Conservation (phyloP, 35 echinoderm and acorn worm genomes). For the Apostichopus californicus region DNA sequence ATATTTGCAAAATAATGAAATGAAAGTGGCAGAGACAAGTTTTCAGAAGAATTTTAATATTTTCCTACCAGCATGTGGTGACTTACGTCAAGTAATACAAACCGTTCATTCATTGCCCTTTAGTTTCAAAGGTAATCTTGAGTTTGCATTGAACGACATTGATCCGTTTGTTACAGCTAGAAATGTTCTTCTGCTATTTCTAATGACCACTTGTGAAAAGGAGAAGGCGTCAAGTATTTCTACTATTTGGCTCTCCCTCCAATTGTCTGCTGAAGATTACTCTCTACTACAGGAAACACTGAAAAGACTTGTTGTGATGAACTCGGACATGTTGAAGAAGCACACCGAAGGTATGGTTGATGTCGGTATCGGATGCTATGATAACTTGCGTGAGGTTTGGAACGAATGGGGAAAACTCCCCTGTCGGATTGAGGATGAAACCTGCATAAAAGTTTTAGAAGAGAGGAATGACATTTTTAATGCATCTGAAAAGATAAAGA, state of each 20-base stretch:
- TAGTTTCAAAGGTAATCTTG: slow-evolving; percentile 51
- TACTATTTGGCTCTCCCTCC: slow-evolving; percentile 62
- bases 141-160: slow-evolving; percentile 60
- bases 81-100: slow-evolving; percentile 66
- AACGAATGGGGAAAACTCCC: slow-evolving; percentile 30
- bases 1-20: slow-evolving; percentile 58
- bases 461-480: slow-evolving; percentile 37
- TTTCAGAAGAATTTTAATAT: slow-evolving; percentile 29
- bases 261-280: slow-evolving; percentile 44
- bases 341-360: slow-evolving; percentile 44
- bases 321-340: not conserved
- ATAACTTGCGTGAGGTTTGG: slow-evolving; percentile 55
- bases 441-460: slow-evolving; percentile 6
- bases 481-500: not conserved
- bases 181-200: slow-evolving; percentile 72
- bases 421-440: not conserved
- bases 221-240: not conserved
- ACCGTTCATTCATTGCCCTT: slow-evolving; percentile 61
- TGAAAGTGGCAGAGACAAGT: not conserved
- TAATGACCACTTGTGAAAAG: slow-evolving; percentile 36
- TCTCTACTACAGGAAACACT: slow-evolving; percentile 38
- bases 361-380: slow-evolving; percentile 2
- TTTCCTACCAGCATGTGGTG: slow-evolving; percentile 65
- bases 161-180: slow-evolving; percentile 72
- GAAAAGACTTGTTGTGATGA: slow-evolving; percentile 29